phyloP scores from a whole-genome alignment of 2,113 vertebrate genomes.

The Brienomyrus longianalis region DNA sequence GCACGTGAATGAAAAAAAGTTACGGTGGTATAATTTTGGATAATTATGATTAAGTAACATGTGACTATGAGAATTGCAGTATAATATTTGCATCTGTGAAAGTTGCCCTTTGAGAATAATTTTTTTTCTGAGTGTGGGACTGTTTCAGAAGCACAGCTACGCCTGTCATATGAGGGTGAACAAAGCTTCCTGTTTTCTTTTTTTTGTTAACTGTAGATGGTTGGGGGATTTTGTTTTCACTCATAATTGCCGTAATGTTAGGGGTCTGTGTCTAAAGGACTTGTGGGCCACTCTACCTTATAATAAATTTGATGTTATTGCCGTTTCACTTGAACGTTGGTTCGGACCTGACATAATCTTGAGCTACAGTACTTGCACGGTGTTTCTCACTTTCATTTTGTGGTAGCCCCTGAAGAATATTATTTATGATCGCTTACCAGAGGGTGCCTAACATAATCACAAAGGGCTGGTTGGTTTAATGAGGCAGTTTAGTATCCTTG shows the following conservation, averaged over 20 bases:
- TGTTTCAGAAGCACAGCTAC: constrained; percentile 6
- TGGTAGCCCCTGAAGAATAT: neutral
- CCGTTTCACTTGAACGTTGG: neutral
- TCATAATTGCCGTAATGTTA: neutral
- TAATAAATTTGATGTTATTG: neutral
- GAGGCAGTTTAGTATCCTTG: neutral
- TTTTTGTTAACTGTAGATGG: constrained; percentile 18
- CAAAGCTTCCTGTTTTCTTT: constrained; percentile 28
- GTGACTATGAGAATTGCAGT: constrained; percentile 16
- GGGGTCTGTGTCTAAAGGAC: neutral
- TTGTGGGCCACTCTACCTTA: neutral
- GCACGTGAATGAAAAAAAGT: neutral
- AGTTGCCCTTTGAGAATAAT: constrained; percentile 4
- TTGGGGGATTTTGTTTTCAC: neutral
- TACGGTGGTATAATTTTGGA: neutral
- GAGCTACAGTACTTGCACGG: neutral
- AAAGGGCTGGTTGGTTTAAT: neutral
- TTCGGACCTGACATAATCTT: neutral
- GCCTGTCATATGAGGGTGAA: constrained; percentile 41
- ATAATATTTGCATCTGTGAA: constrained; percentile 9
- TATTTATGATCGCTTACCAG: neutral
- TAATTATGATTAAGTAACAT: constrained; percentile 9
- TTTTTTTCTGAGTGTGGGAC: neutral
- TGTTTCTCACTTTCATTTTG: neutral
- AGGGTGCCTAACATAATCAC: neutral